These are phyloP conservation scores for Zele albiditarsus DNA, from an alignment of 2,888 invertebrate genomes.

Conservation along the genomic window DNA sequence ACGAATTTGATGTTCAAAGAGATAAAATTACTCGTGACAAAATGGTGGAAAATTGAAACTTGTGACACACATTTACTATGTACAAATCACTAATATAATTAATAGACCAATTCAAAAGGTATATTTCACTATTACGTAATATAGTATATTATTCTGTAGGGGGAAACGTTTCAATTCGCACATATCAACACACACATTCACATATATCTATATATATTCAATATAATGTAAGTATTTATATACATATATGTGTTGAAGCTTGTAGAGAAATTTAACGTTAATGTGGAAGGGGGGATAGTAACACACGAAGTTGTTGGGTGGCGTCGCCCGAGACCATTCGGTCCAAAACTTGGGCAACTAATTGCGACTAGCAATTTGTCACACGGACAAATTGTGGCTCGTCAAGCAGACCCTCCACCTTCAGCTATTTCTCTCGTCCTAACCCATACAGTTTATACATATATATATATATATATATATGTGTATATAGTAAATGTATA, in stretches of 20 bases:
- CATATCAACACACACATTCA: too few species aligned
- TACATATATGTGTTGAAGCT: conserved; percentile 9
- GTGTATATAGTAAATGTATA: not conserved
- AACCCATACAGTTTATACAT: not conserved
- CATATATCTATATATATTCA: too few species aligned
- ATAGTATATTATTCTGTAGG: too few species aligned
- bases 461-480: not conserved
- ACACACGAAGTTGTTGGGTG: conserved; percentile 26
- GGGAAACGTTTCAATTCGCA: too few species aligned
- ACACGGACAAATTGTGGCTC: conserved; percentile 68
- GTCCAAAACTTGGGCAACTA: conserved; percentile 66
- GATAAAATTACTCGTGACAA: conserved; percentile 5
- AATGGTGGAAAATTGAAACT: conserved; percentile 23
- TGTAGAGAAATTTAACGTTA: conserved; percentile 15
- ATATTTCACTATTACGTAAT: not conserved
- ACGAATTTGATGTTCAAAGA: conserved; percentile 2
- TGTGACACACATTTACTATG: not conserved
- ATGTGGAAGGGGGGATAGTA: not conserved
- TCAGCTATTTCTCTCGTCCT: conserved; percentile 5
- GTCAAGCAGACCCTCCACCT: conserved; percentile 56
- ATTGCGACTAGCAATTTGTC: conserved; percentile 69
- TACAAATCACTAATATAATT: not conserved
- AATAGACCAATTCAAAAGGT: conserved; percentile 1
- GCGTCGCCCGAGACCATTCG: conserved; percentile 55
- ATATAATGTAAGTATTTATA: too few species aligned